Percentiles rank a stretch among this genome's conserved stretches.
Evolutionary conservation across 2,888 invertebrate species (phyloP).

Genomic region (Spialia ferax): DNA sequence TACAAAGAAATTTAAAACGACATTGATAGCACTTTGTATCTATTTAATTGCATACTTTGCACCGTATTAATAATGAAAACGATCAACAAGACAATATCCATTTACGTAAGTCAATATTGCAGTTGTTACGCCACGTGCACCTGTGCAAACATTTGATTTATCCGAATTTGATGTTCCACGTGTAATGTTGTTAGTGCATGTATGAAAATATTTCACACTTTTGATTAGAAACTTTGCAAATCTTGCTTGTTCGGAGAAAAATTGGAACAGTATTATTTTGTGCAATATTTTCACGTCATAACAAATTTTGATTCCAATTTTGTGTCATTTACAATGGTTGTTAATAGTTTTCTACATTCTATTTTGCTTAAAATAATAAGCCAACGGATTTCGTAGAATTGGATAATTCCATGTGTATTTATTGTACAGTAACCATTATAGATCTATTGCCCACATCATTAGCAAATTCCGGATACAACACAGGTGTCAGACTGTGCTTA

Average conservation of each 20-base stretch:
- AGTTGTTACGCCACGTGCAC: conserved; percentile 64
- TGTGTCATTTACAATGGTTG: too few relatives aligned
- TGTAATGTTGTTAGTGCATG: conserved; percentile 71
- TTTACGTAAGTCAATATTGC: conserved; percentile 65
- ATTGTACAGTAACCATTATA: not conserved
- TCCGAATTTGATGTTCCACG: conserved; percentile 48
- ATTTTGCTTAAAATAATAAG: not conserved
- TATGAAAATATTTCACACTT: conserved; percentile 79
- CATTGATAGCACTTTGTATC: not conserved
- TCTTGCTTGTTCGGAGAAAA: conserved; percentile 47
- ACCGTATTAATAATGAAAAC: conserved; percentile 22
- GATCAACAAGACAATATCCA: conserved; percentile 43
- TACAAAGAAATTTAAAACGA: not conserved
- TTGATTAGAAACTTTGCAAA: conserved; percentile 62
- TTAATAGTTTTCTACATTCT: too few relatives aligned
- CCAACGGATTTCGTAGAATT: not conserved
- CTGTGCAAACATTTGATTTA: conserved; percentile 68
- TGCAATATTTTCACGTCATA: not conserved
- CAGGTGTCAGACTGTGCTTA: conserved; percentile 31
- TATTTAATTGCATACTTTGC: conserved; percentile 4
- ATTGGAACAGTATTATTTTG: not conserved
- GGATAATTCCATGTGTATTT: not conserved
- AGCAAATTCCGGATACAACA: conserved; percentile 18
- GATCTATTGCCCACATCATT: not conserved
- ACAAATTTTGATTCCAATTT: too few relatives aligned